These are phyloP conservation scores for Thecocarcelia acutangulata DNA, from an alignment of 2,888 invertebrate species.

Conservation along the genomic window DNA sequence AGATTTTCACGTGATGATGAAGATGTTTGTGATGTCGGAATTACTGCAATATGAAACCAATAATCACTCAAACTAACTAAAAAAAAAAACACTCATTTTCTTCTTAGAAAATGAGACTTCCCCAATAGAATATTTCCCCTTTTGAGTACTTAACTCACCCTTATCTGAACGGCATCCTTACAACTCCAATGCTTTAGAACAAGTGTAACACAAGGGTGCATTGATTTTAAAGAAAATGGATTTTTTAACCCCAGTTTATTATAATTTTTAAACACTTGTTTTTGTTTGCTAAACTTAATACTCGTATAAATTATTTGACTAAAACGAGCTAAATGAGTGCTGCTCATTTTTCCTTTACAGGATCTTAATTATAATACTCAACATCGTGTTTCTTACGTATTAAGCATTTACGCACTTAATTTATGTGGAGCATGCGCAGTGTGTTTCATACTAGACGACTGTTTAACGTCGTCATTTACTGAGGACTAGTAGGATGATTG, in stretches of 20 bases:
- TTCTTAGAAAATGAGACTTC: conserved; percentile 1
- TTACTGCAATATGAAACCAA: conserved; percentile 21
- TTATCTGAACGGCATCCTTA: conserved; percentile 5
- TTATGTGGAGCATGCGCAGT: conserved; percentile 66
- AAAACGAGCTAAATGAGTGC: neutral
- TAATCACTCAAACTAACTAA: conserved; percentile 20
- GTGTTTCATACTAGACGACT: conserved; percentile 62
- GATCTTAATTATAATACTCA: conserved; percentile 53
- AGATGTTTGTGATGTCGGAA: conserved; percentile 52
- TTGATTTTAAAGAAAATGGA: neutral
- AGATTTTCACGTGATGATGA: conserved; percentile 62
- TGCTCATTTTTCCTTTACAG: conserved; percentile 40
- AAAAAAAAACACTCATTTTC: conserved; percentile 37
- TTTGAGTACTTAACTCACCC: neutral
- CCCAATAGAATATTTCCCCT: conserved; percentile 23
- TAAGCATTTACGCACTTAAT: neutral
- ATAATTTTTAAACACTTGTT: neutral
- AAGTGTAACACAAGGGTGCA: neutral
- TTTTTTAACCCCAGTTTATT: neutral
- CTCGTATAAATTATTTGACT: conserved; percentile 16
- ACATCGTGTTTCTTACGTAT: conserved; percentile 6
- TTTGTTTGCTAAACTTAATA: neutral
- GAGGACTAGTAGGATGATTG: conserved; percentile 75
- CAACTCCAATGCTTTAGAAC: neutral
- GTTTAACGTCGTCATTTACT: conserved; percentile 66